phyloP scores from a whole-genome alignment of 2,888 invertebrate species.

The Drosophila nr. medialis region DNA sequence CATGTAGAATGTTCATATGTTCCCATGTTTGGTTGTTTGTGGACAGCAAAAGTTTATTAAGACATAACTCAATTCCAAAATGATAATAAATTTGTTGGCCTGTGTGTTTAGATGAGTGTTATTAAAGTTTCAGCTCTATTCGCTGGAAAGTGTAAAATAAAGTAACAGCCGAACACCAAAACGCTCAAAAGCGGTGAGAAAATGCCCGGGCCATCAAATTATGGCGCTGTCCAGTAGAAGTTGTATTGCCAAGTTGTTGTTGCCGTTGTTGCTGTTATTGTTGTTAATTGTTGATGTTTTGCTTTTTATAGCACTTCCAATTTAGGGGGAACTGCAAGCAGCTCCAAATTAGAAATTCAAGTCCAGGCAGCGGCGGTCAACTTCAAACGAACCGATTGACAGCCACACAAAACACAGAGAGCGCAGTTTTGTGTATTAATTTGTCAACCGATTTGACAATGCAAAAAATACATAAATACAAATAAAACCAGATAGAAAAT shows the following conservation, averaged over 20 bases:
- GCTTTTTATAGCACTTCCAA: constrained; percentile 61
- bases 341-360: constrained; percentile 63
- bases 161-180: constrained; percentile 43
- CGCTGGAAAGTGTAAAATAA: constrained; percentile 72
- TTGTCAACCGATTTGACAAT: constrained; percentile 71
- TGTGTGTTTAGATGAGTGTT: constrained; percentile 41
- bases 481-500: not conserved
- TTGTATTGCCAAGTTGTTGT: constrained; percentile 10
- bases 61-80: constrained; percentile 61
- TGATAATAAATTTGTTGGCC: constrained; percentile 58
- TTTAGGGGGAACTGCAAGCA: constrained; percentile 50
- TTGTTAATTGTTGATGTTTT: constrained; percentile 48
- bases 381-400: constrained; percentile 65
- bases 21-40: not conserved
- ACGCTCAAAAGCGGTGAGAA: constrained; percentile 53
- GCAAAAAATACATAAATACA: constrained; percentile 21
- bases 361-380: constrained; percentile 58
- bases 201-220: constrained; percentile 66
- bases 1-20: constrained; percentile 1
- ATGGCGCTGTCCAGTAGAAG: constrained; percentile 45
- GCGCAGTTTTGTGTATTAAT: constrained; percentile 64
- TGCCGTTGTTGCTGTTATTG: constrained; percentile 28
- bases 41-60: constrained; percentile 32
- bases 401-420: constrained; percentile 43
- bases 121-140: constrained; percentile 48